Evolutionary conservation across 2,888 invertebrate genomes (phyloP).

Genomic region (Cepaea hortensis): DNA sequence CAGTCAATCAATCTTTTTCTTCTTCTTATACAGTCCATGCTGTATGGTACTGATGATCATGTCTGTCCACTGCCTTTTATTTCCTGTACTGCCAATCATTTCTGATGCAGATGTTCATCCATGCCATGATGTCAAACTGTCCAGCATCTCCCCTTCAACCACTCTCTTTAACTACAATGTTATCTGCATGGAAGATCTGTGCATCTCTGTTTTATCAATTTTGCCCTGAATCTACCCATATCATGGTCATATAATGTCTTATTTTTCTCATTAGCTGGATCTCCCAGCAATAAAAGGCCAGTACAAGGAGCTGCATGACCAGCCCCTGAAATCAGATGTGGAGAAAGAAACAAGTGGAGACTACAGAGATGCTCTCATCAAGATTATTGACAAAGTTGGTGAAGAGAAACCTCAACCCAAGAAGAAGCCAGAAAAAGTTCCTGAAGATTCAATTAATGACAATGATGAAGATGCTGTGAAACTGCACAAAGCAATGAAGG

Average conservation of each 20-base stretch:
- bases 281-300: slow-evolving; percentile 74
- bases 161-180: neutral
- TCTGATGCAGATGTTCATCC: too few relatives aligned
- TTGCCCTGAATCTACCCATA: neutral
- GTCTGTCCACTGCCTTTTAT: too few relatives aligned
- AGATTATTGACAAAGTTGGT: slow-evolving; percentile 59
- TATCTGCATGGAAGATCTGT: neutral
- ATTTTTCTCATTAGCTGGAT: slow-evolving; percentile 71
- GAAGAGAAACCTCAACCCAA: slow-evolving; percentile 28
- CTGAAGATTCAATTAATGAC: slow-evolving; percentile 32
- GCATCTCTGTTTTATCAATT: neutral
- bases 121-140: too few relatives aligned
- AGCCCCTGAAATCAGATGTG: slow-evolving; percentile 70
- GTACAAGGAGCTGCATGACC: slow-evolving; percentile 73
- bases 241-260: neutral
- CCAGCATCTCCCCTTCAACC: too few relatives aligned
- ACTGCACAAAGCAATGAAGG: slow-evolving; percentile 67
- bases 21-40: too few relatives aligned
- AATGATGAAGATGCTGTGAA: slow-evolving; percentile 63
- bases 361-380: slow-evolving; percentile 71
- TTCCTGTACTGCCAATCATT: too few relatives aligned
- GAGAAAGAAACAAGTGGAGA: slow-evolving; percentile 74
- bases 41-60: too few relatives aligned
- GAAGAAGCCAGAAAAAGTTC: neutral
- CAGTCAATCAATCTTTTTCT: too few relatives aligned